These are phyloP conservation scores for Heliocidaris tuberculata DNA, from an alignment of 35 echinoderm and acorn worm genomes.

Conservation along the genomic window DNA sequence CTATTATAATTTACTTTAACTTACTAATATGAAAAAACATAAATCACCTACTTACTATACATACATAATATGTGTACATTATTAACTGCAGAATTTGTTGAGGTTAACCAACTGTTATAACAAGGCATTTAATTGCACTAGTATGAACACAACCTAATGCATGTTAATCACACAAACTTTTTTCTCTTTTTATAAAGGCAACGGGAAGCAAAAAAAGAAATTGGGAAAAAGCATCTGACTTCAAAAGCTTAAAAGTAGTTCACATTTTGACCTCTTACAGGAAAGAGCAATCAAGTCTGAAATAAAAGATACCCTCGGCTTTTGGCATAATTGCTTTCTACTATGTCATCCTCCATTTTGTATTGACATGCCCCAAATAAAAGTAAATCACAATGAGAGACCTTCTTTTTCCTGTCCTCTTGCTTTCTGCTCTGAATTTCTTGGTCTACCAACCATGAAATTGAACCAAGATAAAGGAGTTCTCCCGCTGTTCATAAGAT, in stretches of 20 bases:
- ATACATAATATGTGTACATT: too few relatives aligned
- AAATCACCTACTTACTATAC: too few relatives aligned
- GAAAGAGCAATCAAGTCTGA: background rate
- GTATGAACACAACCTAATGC: background rate
- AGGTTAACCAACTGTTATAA: too few relatives aligned
- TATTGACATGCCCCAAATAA: background rate
- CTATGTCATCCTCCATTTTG: background rate
- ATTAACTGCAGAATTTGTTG: too few relatives aligned
- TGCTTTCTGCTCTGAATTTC: slow-evolving; percentile 1
- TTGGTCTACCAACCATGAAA: slow-evolving; percentile 36
- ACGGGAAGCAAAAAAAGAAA: background rate
- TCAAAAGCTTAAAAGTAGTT: background rate
- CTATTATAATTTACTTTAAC: too few relatives aligned
- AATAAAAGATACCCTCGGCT: background rate
- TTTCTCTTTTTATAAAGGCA: background rate
- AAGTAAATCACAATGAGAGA: background rate
- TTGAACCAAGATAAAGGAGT: background rate
- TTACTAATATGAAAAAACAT: too few relatives aligned
- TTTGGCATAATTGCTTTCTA: background rate
- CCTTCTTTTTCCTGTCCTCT: background rate
- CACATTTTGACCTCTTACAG: background rate
- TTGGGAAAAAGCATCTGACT: too few relatives aligned
- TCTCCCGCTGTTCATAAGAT: background rate
- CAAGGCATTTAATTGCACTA: too few relatives aligned
- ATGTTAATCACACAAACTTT: background rate